Evolutionary conservation across 2,113 vertebrate genomes (phyloP), one percentile per base, ranked within the genome.

Genomic region (Dolichallabes microphthalmus): DNA sequence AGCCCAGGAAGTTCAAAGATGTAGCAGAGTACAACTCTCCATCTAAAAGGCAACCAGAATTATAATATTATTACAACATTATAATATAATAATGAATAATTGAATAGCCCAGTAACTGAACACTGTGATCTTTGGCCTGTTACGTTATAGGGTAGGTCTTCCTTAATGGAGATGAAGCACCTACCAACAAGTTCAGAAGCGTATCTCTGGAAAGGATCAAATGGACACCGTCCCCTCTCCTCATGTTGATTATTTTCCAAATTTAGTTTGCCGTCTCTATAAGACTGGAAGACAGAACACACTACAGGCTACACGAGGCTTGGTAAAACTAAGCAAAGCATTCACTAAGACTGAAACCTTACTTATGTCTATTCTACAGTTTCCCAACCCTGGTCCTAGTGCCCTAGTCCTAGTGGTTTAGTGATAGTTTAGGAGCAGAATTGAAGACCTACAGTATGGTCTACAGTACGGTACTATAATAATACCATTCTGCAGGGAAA

Each of bases 1-100:
- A 94, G 35, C 95, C 96, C 68, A 95, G 90, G 85, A 97, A 97
- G 89, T 96, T 96, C 55, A 94, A 89, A 12, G 95, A 94, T 57
- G 96, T 96, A 76, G 96, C 96, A 0, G 95, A 95, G 88, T 95
- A 97, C 35, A 96, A 91, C 50, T 90, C 86, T 20, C 93, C 88
- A 57, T 93, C 96, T 97, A 86, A 19, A 32, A 50, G 35, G 3
- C n/a, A 79, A 60, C 10, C 55, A 61, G 32, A 80, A 61, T 60
- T 22, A 1, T 20, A 39, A 52, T 74, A 52, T 1, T 80, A 80
- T 45, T 15, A n/a, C 0, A 60, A 35, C 27, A 55, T 20, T 30
- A 77, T n/a, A 12, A 74, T 50, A 57, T 57, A 19, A 57, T 57
- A 15, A 45, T 45, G 14, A 39, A 39, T 13, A 7, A 30, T 13